Conservation (phyloP, 2,888 invertebrate species). For the Pristionchus fissidentatus region DNA sequence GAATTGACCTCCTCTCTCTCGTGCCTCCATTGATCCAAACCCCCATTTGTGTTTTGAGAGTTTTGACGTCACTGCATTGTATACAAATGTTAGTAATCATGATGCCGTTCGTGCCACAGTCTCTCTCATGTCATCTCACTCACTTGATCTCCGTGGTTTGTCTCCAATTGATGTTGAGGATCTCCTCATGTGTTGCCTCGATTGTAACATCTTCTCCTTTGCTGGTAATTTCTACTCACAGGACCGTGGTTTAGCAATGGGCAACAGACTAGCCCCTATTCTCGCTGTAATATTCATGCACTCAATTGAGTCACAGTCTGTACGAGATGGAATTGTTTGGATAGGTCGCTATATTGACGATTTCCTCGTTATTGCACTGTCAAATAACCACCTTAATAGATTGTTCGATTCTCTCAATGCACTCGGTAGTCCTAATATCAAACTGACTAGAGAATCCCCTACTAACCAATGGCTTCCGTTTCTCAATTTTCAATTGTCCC, state of each 20-base stretch:
- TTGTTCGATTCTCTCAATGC: background rate
- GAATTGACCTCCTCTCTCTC: no score
- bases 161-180: background rate
- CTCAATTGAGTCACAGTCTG: background rate
- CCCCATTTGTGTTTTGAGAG: no score
- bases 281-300: conserved; percentile 34
- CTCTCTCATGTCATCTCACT: no score
- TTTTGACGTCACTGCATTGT: no score
- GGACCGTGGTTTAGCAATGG: conserved; percentile 30
- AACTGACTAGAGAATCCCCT: conserved; percentile 21
- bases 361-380: background rate
- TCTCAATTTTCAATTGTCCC: conserved; percentile 26
- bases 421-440: background rate
- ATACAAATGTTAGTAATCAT: no score
- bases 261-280: conserved; percentile 34
- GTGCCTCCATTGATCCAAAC: no score
- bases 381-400: background rate
- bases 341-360: conserved; percentile 32
- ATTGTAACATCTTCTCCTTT: conserved; percentile 22
- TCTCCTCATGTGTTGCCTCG: background rate
- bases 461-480: background rate
- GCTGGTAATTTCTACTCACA: background rate
- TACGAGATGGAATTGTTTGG: conserved; percentile 17
- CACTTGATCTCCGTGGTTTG: conserved; percentile 15
- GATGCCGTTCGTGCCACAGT: no score